A percentile compares a stretch with the other conserved stretches of the same genome.
Conservation (phyloP, 2,113 vertebrate genomes). For the Craseonycteris thonglongyai region DNA sequence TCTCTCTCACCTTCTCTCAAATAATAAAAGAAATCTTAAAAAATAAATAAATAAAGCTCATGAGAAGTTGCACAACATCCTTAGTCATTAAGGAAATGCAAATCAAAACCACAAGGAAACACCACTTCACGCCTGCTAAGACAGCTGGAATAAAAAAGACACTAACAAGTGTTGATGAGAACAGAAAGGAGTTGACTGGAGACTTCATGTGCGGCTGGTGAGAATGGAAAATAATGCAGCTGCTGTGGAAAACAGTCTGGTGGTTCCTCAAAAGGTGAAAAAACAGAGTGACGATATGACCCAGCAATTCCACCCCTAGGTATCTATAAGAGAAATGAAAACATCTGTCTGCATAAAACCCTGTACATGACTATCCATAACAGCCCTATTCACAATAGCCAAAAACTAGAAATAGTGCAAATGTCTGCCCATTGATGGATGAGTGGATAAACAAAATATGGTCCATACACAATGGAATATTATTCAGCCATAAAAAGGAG, state of each 20-base stretch:
- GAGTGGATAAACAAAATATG: background rate
- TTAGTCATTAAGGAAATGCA: constrained; percentile 26
- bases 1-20: too few relatives aligned
- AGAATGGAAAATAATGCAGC: background rate
- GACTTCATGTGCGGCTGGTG: too few relatives aligned
- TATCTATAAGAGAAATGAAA: background rate
- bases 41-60: background rate
- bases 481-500: background rate
- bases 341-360: background rate
- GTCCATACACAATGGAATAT: background rate
- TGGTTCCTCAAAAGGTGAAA: background rate
- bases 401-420: background rate
- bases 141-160: background rate
- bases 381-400: background rate
- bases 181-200: too few relatives aligned
- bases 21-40: too few relatives aligned
- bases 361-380: too few relatives aligned
- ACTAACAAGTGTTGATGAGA: background rate
- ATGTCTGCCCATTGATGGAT: background rate
- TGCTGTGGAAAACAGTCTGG: background rate
- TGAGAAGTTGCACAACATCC: background rate
- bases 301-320: too few relatives aligned
- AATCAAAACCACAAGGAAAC: constrained; percentile 6
- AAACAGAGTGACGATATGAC: background rate
- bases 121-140: background rate